phyloP scores from a whole-genome alignment of 2,113 vertebrate genomes.

The Pteropus alecto region DNA sequence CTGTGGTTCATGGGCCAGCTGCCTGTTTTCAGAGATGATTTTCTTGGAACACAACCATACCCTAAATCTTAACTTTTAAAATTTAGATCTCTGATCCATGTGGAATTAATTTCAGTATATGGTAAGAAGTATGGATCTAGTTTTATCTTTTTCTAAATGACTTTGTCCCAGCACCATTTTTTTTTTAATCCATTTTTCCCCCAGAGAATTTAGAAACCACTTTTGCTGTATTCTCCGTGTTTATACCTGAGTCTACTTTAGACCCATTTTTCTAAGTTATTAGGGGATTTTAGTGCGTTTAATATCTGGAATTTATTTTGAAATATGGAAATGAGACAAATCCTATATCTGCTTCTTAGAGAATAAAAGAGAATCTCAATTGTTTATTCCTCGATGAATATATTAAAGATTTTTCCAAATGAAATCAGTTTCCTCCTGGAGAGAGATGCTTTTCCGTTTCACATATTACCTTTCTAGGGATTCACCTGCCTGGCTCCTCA shows the following conservation, averaged over 20 bases:
- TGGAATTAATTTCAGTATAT: not conserved
- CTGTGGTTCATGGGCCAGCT: not conserved
- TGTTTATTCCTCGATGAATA: not conserved
- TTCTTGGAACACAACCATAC: not conserved
- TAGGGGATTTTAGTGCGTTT: not conserved
- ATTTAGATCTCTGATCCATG: not conserved
- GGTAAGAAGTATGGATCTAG: not conserved
- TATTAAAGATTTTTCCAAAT: not conserved
- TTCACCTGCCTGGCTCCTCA: not conserved
- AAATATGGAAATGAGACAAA: conserved; percentile 20
- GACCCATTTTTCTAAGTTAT: not conserved
- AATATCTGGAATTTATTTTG: conserved; percentile 34
- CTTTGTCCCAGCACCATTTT: not conserved
- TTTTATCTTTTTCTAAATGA: not conserved
- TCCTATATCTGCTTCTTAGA: not conserved
- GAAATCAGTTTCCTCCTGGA: not conserved
- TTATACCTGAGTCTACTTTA: not conserved
- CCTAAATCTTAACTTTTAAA: not conserved
- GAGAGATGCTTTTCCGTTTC: not conserved
- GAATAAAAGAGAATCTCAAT: not conserved
- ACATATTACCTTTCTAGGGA: not conserved
- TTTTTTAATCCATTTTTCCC: not conserved
- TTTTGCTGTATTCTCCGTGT: not conserved
- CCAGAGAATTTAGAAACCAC: not conserved
- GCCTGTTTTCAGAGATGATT: not conserved